phyloP scores from a whole-genome alignment of 2,888 invertebrate species.

The Amphipoea lucens region DNA sequence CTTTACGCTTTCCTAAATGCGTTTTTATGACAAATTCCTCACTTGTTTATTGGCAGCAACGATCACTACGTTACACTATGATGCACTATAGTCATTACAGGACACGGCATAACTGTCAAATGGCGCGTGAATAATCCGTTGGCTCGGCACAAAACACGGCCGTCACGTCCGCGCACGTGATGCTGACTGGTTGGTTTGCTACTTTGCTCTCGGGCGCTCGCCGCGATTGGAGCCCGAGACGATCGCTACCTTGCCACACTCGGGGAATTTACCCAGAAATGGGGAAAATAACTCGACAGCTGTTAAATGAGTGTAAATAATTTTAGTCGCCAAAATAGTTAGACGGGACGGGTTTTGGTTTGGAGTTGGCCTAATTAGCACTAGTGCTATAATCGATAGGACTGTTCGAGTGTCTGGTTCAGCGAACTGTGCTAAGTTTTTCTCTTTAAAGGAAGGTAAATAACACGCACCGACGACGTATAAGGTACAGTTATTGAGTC shows the following conservation, averaged over 20 bases:
- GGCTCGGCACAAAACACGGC: slow-evolving; percentile 75
- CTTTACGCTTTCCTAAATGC: slow-evolving; percentile 70
- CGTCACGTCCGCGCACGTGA: slow-evolving; percentile 85
- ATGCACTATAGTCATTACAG: slow-evolving; percentile 84
- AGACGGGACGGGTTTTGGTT: background rate
- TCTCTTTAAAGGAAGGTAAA: background rate
- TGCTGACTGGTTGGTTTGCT: slow-evolving; percentile 87
- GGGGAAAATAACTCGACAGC: slow-evolving; percentile 63
- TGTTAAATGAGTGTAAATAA: slow-evolving; percentile 26
- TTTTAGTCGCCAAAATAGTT: slow-evolving; percentile 23
- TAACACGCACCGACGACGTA: background rate
- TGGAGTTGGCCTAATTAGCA: slow-evolving; percentile 46
- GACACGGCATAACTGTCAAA: slow-evolving; percentile 86
- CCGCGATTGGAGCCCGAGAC: slow-evolving; percentile 80
- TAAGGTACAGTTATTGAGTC: slow-evolving; percentile 19
- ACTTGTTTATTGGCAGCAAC: slow-evolving; percentile 78
- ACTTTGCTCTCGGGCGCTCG: slow-evolving; percentile 71
- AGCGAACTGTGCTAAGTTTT: slow-evolving; percentile 22
- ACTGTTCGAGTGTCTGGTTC: slow-evolving; percentile 33
- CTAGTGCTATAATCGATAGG: slow-evolving; percentile 38
- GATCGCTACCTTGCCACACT: slow-evolving; percentile 78
- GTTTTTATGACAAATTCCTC: slow-evolving; percentile 71
- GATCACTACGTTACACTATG: slow-evolving; percentile 84
- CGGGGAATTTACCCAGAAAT: slow-evolving; percentile 73
- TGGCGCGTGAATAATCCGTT: slow-evolving; percentile 85